Evolutionary conservation across 2,113 vertebrate genomes (phyloP).

Genomic region (Azemiops feae): DNA sequence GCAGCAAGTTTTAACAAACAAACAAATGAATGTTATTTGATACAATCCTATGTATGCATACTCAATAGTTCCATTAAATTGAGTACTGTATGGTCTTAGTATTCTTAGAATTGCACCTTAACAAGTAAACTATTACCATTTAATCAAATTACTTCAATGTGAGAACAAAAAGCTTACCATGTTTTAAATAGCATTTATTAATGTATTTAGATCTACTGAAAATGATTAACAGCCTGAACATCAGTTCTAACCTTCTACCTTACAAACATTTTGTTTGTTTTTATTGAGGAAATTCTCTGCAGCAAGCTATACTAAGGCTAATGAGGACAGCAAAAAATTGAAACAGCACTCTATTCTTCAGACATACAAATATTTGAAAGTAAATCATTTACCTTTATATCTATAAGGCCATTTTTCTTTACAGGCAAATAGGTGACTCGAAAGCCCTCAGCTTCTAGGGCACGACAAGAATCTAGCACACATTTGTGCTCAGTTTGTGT

Average conservation of each 20-base stretch:
- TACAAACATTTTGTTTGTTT: not conserved
- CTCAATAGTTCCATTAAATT: not conserved
- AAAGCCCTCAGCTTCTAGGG: constrained; percentile 91
- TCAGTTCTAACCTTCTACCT: not conserved
- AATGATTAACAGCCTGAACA: not conserved
- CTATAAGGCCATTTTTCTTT: constrained; percentile 83
- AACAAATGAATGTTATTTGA: not conserved
- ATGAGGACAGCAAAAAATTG: not conserved
- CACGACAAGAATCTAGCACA: constrained; percentile 92
- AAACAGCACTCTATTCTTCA: not conserved
- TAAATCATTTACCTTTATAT: constrained; percentile 79
- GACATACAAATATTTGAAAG: not conserved
- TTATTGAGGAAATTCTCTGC: not conserved
- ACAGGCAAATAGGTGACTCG: constrained; percentile 90
- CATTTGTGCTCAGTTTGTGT: constrained; percentile 97
- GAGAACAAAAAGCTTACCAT: not conserved
- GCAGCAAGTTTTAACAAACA: too few relatives aligned
- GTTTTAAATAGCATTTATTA: not conserved
- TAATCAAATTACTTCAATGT: not conserved
- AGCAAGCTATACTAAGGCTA: not conserved
- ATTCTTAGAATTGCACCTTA: not conserved
- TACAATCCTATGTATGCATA: not conserved
- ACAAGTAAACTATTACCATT: not conserved
- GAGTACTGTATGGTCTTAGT: not conserved
- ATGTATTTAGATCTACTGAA: not conserved